Base-by-base conservation (phyloP, 92 coral and sea anemone species). In the Porites cylindrica region DNA sequence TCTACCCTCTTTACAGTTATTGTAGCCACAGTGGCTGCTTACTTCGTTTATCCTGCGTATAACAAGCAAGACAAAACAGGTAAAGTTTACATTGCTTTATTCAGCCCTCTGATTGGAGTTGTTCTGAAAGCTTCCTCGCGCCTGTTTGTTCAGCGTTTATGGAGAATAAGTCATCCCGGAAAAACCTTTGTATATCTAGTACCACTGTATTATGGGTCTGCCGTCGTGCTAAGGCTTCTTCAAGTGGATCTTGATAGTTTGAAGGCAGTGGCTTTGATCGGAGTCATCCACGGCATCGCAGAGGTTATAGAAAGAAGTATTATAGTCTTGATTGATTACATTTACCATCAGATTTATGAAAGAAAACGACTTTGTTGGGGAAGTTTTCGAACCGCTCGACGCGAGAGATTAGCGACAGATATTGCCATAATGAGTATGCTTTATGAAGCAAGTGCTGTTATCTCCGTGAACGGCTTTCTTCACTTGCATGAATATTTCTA, bases 391-490 rank as follows among this genome's bases (percentile, higher is more conserved):
- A 38, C 59, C 24, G 23, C 80, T 76, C 80, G 68, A 16, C 56
- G 80, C 0, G 7, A 58, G 61, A 56, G 61, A 56, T 12, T 56
- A 10, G 67, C 84, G 7, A 29, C 84, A 18, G 84, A 79, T 23
- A 64, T 79, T 1, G 56, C 72, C 11, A 79, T 79, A 54, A 11
- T 79, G 84, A 79, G 84, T 20, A 76, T 77, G 81, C 53, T 59
- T 24, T 32, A 4, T 59, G 81, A 77, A 23, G 21, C 81, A 43
- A 77, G 66, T 7, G 66, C 81, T 32, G 69, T 77, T 6, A 63
- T 77, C n/a, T 59, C 81, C 24, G 81, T 77, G 51, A 77, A 77
- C 54, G 81, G 81, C 7, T 77, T 77, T 53, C 43, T 77, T 13
- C 69, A 58, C n/a, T 59, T 77, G 9, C 54, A 73, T 51, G 61